Base-by-base conservation (phyloP, 2,797 vertebrate genomes). In the Chaetodon trifasciatus region DNA sequence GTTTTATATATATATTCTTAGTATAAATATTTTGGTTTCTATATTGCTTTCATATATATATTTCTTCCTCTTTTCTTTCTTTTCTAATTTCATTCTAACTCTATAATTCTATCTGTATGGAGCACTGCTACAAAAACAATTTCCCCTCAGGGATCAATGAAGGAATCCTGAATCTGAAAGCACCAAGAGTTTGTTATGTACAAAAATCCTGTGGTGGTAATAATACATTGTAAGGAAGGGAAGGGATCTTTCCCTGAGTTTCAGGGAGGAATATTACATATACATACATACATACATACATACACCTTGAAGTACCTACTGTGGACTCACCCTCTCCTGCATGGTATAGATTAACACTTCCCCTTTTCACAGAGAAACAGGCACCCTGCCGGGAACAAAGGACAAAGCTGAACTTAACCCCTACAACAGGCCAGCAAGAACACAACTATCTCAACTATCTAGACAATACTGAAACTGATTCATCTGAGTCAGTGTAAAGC, bases 321-420 rank as follows among this genome's bases (percentile, higher is more conserved):
- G 79, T 61, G 86, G 56, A 91, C 96, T 89, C 92, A 98, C 98
- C 97, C 95, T 97, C 82, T 89, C 92, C 94, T 61, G 88, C 88
- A 71, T 95, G 88, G 85, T 95, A 95, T 0, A 95, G 53, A 84
- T 96, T 94, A 74, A 91, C 82, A 71, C 95, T 91, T 82, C 95
- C 95, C 53, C 83, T 95, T 95, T 95, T 97, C 86, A 97, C 65
- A 78, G 96, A 96, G 42, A 94, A 19, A 89, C 92, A 97, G 75
- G 88, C 90, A 75, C 81, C 88, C 97, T 99, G 91, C n/a, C 81
- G 42, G 63, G 49, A 87, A 89, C 85, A 76, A 49, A 69, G 60
- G 6, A 70, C 12, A 82, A 44, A 47, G 64, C 8, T 81, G 21
- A 81, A 78, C 28, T 49, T 4, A 83, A 75, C 70, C 66, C 74